A percentile compares a stretch with the other conserved stretches of the same genome.
Conservation (phyloP, 2,797 vertebrate species). For the Luscinia megarhynchos region DNA sequence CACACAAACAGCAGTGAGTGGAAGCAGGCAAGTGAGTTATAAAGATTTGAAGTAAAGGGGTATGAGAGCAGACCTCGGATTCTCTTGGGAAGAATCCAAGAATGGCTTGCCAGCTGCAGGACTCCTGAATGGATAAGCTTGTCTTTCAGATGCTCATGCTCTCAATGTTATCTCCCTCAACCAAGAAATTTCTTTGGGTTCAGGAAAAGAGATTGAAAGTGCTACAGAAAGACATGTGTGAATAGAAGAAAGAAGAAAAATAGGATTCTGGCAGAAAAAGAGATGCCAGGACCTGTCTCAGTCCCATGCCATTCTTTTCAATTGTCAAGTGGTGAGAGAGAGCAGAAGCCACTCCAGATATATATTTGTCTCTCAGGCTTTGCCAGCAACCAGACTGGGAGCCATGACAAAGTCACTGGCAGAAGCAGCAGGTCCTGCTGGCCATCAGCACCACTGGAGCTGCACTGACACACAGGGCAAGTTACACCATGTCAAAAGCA, state of each 20-base stretch:
- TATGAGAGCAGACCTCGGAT: not conserved
- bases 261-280: not conserved
- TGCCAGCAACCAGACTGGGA: not conserved
- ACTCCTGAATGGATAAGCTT: not conserved
- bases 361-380: not conserved
- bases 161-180: not conserved
- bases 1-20: not conserved
- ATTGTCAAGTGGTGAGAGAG: not conserved
- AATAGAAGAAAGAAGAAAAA: not conserved
- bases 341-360: not conserved
- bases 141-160: not conserved
- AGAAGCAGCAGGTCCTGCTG: not conserved
- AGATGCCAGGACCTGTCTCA: not conserved
- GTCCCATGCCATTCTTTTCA: not conserved
- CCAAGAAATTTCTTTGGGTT: not conserved
- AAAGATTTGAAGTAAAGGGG: not conserved
- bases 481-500: not conserved
- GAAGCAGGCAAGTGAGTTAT: not conserved
- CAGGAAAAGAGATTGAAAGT: not conserved
- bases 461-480: rapidly evolving
- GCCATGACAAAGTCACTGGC: not conserved
- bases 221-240: not conserved
- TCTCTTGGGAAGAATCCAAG: not conserved
- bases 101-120: not conserved
- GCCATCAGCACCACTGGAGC: not conserved